Evolutionary conservation across 2,888 invertebrate species (phyloP).

Genomic region (Caenorhabditis becei): DNA sequence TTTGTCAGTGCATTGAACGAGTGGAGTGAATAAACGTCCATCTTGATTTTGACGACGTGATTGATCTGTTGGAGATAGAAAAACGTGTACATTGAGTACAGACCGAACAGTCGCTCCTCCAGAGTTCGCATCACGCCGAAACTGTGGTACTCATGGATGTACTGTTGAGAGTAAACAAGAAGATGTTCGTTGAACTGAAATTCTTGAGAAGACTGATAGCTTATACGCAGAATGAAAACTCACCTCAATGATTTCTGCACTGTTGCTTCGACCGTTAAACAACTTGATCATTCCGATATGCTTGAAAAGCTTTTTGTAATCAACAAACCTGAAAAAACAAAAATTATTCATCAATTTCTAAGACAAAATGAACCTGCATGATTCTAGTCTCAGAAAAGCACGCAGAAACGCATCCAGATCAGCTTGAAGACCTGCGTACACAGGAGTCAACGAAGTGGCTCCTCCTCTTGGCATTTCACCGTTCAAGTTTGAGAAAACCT

Average conservation of each 20-base stretch:
- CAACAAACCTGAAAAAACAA: constrained; percentile 18
- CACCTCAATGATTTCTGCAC: constrained; percentile 54
- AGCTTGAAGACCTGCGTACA: constrained; percentile 39
- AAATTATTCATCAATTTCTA: neutral
- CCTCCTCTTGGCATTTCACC: constrained; percentile 58
- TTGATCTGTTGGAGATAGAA: constrained; percentile 38
- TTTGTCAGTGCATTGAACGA: constrained; percentile 12
- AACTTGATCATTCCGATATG: constrained; percentile 24
- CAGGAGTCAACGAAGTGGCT: constrained; percentile 34
- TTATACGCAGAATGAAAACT: neutral
- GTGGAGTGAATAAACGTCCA: constrained; percentile 31
- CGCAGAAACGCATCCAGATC: constrained; percentile 36
- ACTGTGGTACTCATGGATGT: constrained; percentile 23
- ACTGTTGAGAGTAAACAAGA: constrained; percentile 33
- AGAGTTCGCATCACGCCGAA: constrained; percentile 15
- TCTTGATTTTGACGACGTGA: constrained; percentile 48
- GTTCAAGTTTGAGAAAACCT: neutral
- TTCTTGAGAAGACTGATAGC: neutral
- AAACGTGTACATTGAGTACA: constrained; percentile 55
- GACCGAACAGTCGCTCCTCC: constrained; percentile 50
- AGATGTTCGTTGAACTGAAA: constrained; percentile 56
- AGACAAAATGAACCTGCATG: constrained; percentile 18
- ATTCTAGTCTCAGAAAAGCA: constrained; percentile 22
- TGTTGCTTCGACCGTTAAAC: constrained; percentile 34
- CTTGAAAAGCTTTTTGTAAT: constrained; percentile 45